phyloP scores from a whole-genome alignment of 37 sponge, comb jelly and placozoan species.

The Cladorhizidae sp. region DNA sequence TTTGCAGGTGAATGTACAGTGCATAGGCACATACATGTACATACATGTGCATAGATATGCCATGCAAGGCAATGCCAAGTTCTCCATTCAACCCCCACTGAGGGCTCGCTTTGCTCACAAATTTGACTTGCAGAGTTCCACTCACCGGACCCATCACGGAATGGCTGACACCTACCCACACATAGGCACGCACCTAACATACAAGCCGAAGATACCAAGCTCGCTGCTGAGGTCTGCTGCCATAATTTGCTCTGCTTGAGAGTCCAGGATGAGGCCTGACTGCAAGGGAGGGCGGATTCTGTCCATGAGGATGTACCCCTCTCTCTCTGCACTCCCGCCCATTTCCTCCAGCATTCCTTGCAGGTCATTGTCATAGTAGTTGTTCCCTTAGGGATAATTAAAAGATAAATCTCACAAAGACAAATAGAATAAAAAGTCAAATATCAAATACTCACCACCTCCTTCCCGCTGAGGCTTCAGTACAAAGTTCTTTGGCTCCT shows the following conservation, averaged over 20 bases:
- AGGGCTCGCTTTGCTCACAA: too few relatives aligned
- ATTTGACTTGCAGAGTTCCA: too few relatives aligned
- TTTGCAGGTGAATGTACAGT: too few relatives aligned
- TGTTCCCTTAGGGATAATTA: conserved; percentile 39
- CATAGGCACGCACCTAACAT: conserved; percentile 45
- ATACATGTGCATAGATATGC: too few relatives aligned
- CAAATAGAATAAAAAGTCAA: too few relatives aligned
- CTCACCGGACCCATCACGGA: neutral
- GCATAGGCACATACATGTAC: too few relatives aligned
- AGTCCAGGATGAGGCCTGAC: neutral
- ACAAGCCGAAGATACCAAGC: conserved; percentile 60
- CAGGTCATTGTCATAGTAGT: conserved; percentile 54
- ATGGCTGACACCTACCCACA: neutral
- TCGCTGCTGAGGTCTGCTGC: conserved; percentile 31
- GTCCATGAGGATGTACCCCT: conserved; percentile 73
- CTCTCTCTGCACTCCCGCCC: conserved; percentile 15
- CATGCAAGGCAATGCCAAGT: too few relatives aligned
- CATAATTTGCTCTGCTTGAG: neutral
- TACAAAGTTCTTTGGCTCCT: conserved; percentile 60
- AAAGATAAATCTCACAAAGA: too few relatives aligned
- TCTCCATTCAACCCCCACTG: too few relatives aligned
- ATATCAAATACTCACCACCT: conserved; percentile 46
- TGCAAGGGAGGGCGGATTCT: conserved; percentile 28
- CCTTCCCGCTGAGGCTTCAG: conserved; percentile 83
- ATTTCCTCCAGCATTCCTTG: conserved; percentile 13